Evolutionary conservation across 2,113 vertebrate species (phyloP).

Genomic region (Coryphaenoides rupestris): DNA sequence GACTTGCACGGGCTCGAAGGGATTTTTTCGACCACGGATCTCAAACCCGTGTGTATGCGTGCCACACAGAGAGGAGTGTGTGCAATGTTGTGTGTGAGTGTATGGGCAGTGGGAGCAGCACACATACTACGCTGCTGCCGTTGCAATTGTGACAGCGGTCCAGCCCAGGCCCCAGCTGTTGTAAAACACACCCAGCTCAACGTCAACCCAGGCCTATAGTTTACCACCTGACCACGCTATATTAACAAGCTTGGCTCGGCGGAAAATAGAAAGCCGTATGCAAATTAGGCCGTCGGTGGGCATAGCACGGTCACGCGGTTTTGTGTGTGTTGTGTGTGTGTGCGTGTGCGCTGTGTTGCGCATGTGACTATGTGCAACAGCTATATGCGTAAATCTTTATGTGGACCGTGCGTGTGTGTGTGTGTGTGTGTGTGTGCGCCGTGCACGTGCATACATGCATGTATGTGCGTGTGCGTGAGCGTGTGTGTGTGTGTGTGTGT

Average conservation of each 20-base stretch:
- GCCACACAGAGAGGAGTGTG: not conserved
- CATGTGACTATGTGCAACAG: not conserved
- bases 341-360: not conserved
- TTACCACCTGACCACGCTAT: conserved; percentile 1
- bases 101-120: too few relatives aligned
- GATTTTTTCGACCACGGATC: not conserved
- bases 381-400: not conserved
- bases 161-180: conserved; percentile 22
- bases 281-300: conserved; percentile 25
- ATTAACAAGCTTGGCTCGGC: conserved; percentile 9
- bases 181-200: conserved; percentile 41
- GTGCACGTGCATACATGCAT: not conserved
- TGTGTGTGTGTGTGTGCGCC: not conserved
- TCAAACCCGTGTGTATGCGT: conserved; percentile 4
- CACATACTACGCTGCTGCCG: not conserved
- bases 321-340: not conserved
- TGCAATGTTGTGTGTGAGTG: not conserved
- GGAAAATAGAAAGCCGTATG: conserved; percentile 31
- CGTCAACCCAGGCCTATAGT: conserved; percentile 21
- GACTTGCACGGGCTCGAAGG: too few relatives aligned
- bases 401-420: not conserved
- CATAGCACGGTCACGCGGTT: not conserved
- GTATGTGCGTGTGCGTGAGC: not conserved
- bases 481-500: conserved; percentile 3
- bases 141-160: conserved; percentile 21